Base-by-base conservation (phyloP, 1,140 invertebrate species). In the Brachionus plicatilis region DNA sequence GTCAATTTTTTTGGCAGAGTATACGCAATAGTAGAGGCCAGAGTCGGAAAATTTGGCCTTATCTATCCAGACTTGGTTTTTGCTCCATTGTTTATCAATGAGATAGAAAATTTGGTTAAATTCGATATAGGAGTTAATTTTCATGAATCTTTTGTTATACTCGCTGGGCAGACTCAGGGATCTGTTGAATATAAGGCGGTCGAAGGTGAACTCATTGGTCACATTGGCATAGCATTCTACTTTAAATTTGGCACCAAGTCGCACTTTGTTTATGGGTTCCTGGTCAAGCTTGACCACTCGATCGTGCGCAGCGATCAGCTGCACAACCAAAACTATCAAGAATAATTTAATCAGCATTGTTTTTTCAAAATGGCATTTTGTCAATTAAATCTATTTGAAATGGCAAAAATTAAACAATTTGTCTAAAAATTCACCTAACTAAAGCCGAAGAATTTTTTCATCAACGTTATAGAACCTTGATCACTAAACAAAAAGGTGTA, bases 121-220 rank as follows among this genome's bases (percentile, higher is more conserved):
- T 14, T 12, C 12, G 17, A 12, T 12, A 20, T 76, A 27, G 12
- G 72, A 76, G 9, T 76, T 50, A 4, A 76, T 76, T 47, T 20
- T 24, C 3, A 50, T 76, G 20, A 47, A 76, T 41, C n/a, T 20
- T 50, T 76, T 76, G 24, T 17, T 50, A 17, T 12, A 47, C 17
- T 76, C 45, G 20, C 11, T 27, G 43, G 20, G 14, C 43, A 43
- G 17, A 75, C 20, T 50, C 24, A 50, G 20, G 1, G 72, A 76
- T 50, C 45, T 29, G 27, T 76, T 76, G 43, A 76, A 76, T 50
- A 76, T 27, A 12, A 76, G 17, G n/a, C 72, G 72, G 47, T 76
- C 72, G n/a, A 76, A 76, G 2, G 43, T 76, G 33, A 50, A 76
- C 20, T 72, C 68, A 43, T 50, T 50, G 2, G 33, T 50, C 17